Evolutionary conservation across 2,113 vertebrate genomes (phyloP).

Genomic region (Tachysurus vachellii): DNA sequence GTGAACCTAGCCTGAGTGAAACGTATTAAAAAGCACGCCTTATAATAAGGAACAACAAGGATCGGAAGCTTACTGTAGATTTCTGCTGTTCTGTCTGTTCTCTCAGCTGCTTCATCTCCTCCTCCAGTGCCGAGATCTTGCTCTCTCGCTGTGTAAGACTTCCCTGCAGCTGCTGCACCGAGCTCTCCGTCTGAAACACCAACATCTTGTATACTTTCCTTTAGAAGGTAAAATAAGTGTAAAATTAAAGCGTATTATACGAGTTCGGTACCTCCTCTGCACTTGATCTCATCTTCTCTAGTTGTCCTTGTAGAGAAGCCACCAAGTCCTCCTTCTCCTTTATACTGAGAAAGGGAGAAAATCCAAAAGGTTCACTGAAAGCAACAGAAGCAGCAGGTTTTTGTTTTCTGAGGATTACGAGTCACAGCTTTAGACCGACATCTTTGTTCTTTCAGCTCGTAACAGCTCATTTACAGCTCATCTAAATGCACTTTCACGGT

Average conservation of each 20-base stretch:
- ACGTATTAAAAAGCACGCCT: neutral
- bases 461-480: neutral
- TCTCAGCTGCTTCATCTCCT: constrained; percentile 70
- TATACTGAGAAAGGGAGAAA: constrained; percentile 23
- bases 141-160: constrained; percentile 69
- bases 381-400: neutral
- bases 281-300: constrained; percentile 41
- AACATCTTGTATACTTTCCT: too few relatives aligned
- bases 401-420: too few relatives aligned
- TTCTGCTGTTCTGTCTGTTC: constrained; percentile 54
- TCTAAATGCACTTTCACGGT: neutral
- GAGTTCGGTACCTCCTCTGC: constrained; percentile 1
- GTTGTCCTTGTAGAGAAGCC: constrained; percentile 41
- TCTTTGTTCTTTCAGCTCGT: neutral
- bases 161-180: constrained; percentile 32
- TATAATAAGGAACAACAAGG: neutral
- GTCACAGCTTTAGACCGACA: too few relatives aligned
- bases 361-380: neutral
- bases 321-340: constrained; percentile 49
- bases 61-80: neutral
- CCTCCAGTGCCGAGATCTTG: constrained; percentile 71
- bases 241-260: fast-evolving
- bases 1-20: neutral
- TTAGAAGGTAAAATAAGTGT: neutral
- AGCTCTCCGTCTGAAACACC: constrained; percentile 8